These are phyloP conservation scores for Neotoxoptera formosana DNA, from an alignment of 1,140 invertebrate species.

Conservation along the genomic window DNA sequence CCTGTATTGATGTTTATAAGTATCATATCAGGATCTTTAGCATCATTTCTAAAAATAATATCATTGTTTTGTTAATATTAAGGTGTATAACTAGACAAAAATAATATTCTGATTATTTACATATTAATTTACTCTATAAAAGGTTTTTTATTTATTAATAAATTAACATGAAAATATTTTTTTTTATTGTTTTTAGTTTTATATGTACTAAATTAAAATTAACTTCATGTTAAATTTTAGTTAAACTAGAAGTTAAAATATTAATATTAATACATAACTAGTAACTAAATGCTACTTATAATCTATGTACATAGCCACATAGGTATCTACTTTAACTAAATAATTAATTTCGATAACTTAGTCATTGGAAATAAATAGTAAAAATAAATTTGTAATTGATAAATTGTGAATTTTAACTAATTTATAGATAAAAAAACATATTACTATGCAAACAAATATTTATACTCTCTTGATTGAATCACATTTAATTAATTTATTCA, in stretches of 20 bases:
- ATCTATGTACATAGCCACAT: background rate
- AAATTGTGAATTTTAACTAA: background rate
- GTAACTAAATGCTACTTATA: background rate
- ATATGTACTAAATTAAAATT: background rate
- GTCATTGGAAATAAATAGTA: background rate
- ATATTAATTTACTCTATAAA: background rate
- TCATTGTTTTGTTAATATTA: background rate
- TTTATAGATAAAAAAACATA: background rate
- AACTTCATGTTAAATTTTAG: background rate
- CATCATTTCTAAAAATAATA: constrained; percentile 26
- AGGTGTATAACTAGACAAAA: background rate
- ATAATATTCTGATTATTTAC: background rate
- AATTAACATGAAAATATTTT: background rate
- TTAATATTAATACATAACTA: background rate
- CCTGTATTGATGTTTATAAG: constrained; percentile 46
- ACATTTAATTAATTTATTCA: background rate
- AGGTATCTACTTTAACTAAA: background rate
- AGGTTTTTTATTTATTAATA: background rate
- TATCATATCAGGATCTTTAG: constrained; percentile 52
- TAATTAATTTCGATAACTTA: background rate
- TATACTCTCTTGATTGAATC: constrained; percentile 16
- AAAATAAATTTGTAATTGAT: background rate
- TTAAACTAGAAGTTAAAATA: background rate
- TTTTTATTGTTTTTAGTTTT: background rate
- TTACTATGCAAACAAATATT: background rate